Conservation (phyloP, 2,888 invertebrate genomes). For the Leptinotarsa haldemani region DNA sequence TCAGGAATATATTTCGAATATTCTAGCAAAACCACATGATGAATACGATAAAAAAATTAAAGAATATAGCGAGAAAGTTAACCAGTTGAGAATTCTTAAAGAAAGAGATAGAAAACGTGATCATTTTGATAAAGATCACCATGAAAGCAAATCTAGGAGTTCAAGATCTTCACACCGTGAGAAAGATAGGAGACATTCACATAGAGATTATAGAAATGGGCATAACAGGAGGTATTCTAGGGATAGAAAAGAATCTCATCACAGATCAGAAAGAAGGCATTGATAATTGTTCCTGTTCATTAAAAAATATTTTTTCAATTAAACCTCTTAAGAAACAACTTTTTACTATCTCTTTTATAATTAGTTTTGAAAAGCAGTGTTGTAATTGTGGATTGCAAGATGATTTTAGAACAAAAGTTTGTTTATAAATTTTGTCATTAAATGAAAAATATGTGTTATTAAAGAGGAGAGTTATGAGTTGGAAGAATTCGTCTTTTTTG, state of each 20-base stretch:
- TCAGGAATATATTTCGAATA: conserved; percentile 11
- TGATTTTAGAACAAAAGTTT: no score
- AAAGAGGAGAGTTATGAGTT: no score
- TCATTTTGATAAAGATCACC: conserved; percentile 4
- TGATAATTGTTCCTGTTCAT: conserved; percentile 20
- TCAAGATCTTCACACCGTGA: conserved; percentile 1
- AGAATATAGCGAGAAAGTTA: conserved; percentile 14
- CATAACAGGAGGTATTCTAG: conserved; percentile 20
- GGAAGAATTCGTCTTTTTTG: no score
- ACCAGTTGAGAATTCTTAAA: neutral
- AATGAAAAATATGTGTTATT: no score
- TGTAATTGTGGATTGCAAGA: no score
- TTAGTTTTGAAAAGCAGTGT: no score
- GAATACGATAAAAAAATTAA: conserved; percentile 10
- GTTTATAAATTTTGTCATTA: no score
- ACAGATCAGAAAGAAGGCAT: conserved; percentile 36
- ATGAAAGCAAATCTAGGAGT: neutral
- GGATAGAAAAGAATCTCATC: conserved; percentile 28
- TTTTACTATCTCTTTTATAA: neutral
- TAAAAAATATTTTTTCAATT: conserved; percentile 35
- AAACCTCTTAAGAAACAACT: conserved; percentile 1
- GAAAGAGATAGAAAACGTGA: conserved; percentile 10
- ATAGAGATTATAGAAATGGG: conserved; percentile 28
- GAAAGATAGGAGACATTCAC: conserved; percentile 21
- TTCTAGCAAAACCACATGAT: neutral